A percentile compares a stretch with the other conserved stretches of the same genome.
phyloP scores from a whole-genome alignment of 1,140 invertebrate species.

The Solenopsis invicta region DNA sequence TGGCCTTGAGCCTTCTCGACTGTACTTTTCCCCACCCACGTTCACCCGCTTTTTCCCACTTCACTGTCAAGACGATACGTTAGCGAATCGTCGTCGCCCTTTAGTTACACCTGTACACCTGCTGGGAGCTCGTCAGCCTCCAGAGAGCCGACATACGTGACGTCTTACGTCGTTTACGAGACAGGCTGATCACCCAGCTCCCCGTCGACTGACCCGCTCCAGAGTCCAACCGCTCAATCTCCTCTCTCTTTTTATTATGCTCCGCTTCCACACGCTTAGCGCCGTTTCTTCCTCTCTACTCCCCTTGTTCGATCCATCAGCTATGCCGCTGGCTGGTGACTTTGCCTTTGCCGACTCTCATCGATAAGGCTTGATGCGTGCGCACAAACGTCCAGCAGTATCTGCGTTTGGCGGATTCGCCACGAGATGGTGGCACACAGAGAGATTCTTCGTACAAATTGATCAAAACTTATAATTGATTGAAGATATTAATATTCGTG shows the following conservation, averaged over 20 bases:
- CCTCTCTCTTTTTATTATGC: conserved; percentile 41
- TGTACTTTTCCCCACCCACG: neutral
- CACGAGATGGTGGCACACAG: conserved; percentile 70
- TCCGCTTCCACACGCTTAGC: neutral
- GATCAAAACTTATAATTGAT: neutral
- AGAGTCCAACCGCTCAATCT: conserved; percentile 32
- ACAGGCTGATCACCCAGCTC: conserved; percentile 22
- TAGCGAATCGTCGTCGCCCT: conserved; percentile 2
- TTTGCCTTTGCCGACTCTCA: conserved; percentile 39
- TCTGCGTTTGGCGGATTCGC: conserved; percentile 43
- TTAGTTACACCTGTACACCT: conserved; percentile 11
- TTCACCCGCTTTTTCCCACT: conserved; percentile 10
- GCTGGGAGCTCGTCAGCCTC: conserved; percentile 12
- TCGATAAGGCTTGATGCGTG: conserved; percentile 57
- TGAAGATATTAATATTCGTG: neutral
- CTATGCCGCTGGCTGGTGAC: neutral
- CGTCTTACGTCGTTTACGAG: neutral
- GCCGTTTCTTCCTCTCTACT: neutral
- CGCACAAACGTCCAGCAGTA: conserved; percentile 18
- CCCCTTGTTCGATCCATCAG: conserved; percentile 36
- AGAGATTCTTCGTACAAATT: neutral
- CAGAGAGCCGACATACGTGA: conserved; percentile 35
- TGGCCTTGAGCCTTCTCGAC: no score
- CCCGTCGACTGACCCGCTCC: conserved; percentile 48
- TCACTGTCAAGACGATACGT: neutral